These are phyloP conservation scores for Panthera uncia DNA, from an alignment of 2,113 vertebrate genomes.

Conservation along the genomic window DNA sequence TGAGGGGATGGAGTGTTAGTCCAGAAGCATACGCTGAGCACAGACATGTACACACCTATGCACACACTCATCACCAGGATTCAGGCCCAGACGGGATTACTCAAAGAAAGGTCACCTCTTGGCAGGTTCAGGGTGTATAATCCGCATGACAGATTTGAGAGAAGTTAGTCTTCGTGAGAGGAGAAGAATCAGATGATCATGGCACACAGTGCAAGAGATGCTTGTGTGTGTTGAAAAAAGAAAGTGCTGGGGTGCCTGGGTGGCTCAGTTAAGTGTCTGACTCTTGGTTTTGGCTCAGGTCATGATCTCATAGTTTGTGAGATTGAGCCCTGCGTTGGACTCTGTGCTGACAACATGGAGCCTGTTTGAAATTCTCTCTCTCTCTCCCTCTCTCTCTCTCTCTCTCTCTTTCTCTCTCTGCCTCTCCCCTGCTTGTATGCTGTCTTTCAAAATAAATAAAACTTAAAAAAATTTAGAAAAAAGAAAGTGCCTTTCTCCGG, in stretches of 20 bases:
- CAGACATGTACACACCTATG: neutral
- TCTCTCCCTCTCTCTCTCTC: too few relatives aligned
- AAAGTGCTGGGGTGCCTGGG: too few relatives aligned
- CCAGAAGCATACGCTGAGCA: neutral
- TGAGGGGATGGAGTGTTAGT: neutral
- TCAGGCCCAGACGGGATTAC: slow-evolving; percentile 7
- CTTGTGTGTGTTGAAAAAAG: neutral
- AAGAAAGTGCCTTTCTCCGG: neutral
- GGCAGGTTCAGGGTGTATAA: neutral
- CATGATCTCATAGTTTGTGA: too few relatives aligned
- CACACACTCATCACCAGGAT: neutral
- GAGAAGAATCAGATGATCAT: neutral
- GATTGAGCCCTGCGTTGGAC: too few relatives aligned
- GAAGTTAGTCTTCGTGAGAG: slow-evolving; percentile 24
- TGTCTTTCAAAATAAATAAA: too few relatives aligned
- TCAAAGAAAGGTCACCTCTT: neutral
- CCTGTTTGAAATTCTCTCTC: too few relatives aligned
- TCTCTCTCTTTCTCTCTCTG: too few relatives aligned
- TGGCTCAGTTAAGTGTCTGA: too few relatives aligned
- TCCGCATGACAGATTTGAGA: slow-evolving; percentile 9
- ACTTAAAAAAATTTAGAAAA: neutral
- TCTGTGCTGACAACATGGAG: too few relatives aligned
- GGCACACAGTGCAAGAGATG: neutral
- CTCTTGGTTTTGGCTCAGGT: too few relatives aligned
- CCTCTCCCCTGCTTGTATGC: too few relatives aligned